A percentile compares a stretch with the other conserved stretches of the same genome.
Evolutionary conservation across 2,888 invertebrate genomes (phyloP).

Genomic region (Leptinotarsa rubiginosa): DNA sequence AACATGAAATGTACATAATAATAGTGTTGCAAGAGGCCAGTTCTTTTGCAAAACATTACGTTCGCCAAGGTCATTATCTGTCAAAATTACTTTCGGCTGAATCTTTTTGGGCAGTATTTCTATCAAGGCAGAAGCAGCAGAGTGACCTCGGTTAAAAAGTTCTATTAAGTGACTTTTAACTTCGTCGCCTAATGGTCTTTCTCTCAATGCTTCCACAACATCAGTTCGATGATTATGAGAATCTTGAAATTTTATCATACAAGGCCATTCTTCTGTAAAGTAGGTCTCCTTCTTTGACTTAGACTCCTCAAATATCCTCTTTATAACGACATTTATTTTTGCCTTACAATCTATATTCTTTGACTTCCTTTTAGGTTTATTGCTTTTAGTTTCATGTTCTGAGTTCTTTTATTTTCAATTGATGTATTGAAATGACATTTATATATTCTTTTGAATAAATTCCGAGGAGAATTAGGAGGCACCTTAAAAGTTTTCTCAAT

Average conservation of each 20-base stretch:
- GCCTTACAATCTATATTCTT: neutral
- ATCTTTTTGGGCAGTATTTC: slow-evolving; percentile 38
- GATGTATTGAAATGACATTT: too few species aligned
- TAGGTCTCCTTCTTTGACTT: neutral
- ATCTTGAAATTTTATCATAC: neutral
- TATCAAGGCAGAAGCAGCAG: slow-evolving; percentile 30
- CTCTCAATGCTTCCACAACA: slow-evolving; percentile 9
- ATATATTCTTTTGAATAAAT: too few species aligned
- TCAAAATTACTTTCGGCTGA: slow-evolving; percentile 38
- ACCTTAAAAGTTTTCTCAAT: too few species aligned
- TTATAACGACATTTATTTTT: neutral
- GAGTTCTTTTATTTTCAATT: neutral
- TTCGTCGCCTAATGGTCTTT: slow-evolving; percentile 7
- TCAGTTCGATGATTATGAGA: slow-evolving; percentile 7
- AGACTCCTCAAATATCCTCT: neutral
- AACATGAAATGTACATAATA: slow-evolving; percentile 31
- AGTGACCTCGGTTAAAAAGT: slow-evolving; percentile 29
- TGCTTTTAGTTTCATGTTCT: neutral
- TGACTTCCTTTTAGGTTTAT: neutral
- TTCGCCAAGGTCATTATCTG: slow-evolving; percentile 43
- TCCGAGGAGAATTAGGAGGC: too few species aligned
- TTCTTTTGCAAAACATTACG: slow-evolving; percentile 34
- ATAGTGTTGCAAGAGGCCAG: slow-evolving; percentile 38
- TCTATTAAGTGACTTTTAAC: slow-evolving; percentile 17
- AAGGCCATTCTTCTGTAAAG: neutral